phyloP scores from a whole-genome alignment of 2,113 vertebrate genomes.

The Cariama cristata region DNA sequence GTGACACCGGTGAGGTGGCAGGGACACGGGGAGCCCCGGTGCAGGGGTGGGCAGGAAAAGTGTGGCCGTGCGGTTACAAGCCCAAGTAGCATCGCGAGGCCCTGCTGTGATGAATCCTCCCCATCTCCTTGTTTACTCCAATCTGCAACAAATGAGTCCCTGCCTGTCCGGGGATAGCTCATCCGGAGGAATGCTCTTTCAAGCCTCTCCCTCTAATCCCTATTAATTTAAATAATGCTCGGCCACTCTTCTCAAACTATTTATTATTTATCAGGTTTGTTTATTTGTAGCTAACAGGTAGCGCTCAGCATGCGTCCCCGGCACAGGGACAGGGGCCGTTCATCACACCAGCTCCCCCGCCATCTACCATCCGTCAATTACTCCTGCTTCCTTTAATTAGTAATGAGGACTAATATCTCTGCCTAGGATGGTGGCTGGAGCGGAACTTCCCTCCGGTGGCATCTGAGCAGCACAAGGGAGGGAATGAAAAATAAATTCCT shows the following conservation, averaged over 20 bases:
- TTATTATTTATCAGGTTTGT: slow-evolving; percentile 97
- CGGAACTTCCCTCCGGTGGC: slow-evolving; percentile 68
- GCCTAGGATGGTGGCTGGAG: slow-evolving; percentile 66
- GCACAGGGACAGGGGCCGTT: slow-evolving; percentile 85
- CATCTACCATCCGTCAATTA: slow-evolving; percentile 83
- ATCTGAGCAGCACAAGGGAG: slow-evolving; percentile 53
- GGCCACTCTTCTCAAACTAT: slow-evolving; percentile 87
- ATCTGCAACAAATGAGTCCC: slow-evolving; percentile 77
- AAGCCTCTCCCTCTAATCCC: slow-evolving; percentile 89
- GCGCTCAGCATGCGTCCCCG: slow-evolving; percentile 79
- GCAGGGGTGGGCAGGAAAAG: neutral
- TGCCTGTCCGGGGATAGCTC: slow-evolving; percentile 58
- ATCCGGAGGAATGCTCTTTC: slow-evolving; percentile 72
- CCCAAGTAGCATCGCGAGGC: rapidly evolving
- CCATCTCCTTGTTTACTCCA: slow-evolving; percentile 70
- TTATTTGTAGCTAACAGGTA: slow-evolving; percentile 99
- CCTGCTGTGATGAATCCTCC: slow-evolving; percentile 49
- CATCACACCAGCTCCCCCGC: slow-evolving; percentile 82
- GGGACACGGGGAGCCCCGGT: neutral
- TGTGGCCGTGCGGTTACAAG: neutral
- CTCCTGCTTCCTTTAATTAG: slow-evolving; percentile 90
- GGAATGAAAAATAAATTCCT: slow-evolving; percentile 57
- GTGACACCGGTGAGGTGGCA: rapidly evolving
- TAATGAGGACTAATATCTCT: slow-evolving; percentile 95
- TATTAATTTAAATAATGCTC: slow-evolving; percentile 94